A percentile compares a stretch with the other conserved stretches of the same genome.
phyloP scores from a whole-genome alignment of 2,113 vertebrate species.

The Eudyptes chrysolophus region DNA sequence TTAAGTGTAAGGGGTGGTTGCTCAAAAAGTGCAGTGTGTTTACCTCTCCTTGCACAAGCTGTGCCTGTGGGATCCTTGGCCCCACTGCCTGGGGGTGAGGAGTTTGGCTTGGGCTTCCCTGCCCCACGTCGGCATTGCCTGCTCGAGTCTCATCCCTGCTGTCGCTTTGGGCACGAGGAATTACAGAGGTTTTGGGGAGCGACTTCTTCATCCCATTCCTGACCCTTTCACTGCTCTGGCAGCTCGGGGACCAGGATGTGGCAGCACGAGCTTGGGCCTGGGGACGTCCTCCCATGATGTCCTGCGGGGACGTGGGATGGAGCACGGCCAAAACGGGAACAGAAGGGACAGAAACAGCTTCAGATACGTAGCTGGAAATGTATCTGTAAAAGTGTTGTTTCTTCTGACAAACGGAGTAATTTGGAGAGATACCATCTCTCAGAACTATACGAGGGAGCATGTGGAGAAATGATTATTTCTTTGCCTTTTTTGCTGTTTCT shows the following conservation, averaged over 20 bases:
- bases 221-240: neutral
- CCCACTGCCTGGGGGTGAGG: neutral
- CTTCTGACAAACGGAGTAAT: neutral
- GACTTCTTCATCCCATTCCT: neutral
- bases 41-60: neutral
- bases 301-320: accelerated
- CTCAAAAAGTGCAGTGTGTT: accelerated
- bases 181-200: neutral
- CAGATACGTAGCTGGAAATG: neutral
- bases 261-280: accelerated
- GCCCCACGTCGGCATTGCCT: neutral
- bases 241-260: neutral
- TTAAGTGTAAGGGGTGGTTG: neutral
- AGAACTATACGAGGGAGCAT: neutral
- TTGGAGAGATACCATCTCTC: neutral
- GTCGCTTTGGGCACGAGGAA: neutral
- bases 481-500: neutral
- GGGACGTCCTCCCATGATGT: neutral
- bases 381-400: neutral
- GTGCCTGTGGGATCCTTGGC: neutral
- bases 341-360: neutral
- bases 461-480: neutral
- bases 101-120: neutral
- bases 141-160: accelerated
- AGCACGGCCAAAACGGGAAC: accelerated